phyloP scores from a whole-genome alignment of 2,888 invertebrate genomes.

The Drepanosiphum platanoidis region DNA sequence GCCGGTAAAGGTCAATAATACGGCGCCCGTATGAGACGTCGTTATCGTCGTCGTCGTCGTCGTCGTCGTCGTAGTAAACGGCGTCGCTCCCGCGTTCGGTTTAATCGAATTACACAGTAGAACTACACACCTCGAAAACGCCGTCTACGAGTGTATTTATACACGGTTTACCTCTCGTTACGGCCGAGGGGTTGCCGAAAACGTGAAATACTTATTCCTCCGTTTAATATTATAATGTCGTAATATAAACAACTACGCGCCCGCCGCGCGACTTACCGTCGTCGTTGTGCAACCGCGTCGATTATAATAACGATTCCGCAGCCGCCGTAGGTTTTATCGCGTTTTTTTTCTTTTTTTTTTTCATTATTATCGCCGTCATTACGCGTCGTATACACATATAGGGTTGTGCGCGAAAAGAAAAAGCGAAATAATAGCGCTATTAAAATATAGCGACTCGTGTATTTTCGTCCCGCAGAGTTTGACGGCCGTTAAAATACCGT shows the following conservation, averaged over 20 bases:
- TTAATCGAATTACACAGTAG: background rate
- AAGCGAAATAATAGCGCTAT: no score
- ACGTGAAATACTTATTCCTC: background rate
- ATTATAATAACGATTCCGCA: no score
- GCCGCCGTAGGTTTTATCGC: no score
- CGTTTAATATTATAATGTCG: background rate
- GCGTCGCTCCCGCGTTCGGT: background rate
- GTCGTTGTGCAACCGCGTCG: no score
- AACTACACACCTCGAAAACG: background rate
- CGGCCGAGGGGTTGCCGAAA: background rate
- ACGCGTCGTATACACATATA: background rate
- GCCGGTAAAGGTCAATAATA: slow-evolving; percentile 54
- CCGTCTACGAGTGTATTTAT: background rate
- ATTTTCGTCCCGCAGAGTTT: background rate
- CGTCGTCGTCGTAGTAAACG: slow-evolving; percentile 29
- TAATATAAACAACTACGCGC: no score
- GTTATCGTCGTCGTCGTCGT: slow-evolving; percentile 43
- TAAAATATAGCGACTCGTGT: background rate
- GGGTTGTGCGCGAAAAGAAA: no score
- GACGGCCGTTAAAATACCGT: background rate
- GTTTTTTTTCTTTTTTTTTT: background rate
- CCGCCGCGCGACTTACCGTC: background rate
- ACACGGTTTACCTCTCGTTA: background rate
- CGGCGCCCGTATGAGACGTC: slow-evolving; percentile 23
- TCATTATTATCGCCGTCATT: slow-evolving; percentile 18